Evolutionary conservation across 1,140 invertebrate species (phyloP).

Genomic region (Drosophila guanche): DNA sequence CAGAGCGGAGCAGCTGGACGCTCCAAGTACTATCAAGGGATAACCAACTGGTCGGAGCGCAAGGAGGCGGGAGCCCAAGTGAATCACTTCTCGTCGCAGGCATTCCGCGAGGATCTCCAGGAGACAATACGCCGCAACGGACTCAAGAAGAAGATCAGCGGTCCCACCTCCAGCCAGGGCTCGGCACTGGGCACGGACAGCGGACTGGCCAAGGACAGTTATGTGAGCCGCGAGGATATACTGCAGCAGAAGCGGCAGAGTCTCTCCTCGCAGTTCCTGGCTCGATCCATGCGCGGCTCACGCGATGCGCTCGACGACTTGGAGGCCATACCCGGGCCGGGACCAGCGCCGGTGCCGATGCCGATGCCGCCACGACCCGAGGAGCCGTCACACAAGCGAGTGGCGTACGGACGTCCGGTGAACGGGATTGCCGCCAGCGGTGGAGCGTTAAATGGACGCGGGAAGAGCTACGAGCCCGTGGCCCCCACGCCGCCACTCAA

Average conservation of each 20-base stretch:
- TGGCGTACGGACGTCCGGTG: constrained; percentile 54
- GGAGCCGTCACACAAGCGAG: constrained; percentile 52
- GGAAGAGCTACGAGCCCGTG: constrained; percentile 53
- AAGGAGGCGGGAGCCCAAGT: constrained; percentile 78
- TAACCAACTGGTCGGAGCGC: constrained; percentile 90
- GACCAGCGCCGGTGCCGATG: not conserved
- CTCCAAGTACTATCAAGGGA: constrained; percentile 88
- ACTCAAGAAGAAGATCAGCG: constrained; percentile 54
- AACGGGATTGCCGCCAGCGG: constrained; percentile 3
- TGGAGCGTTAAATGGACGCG: constrained; percentile 38
- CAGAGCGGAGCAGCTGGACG: constrained; percentile 30
- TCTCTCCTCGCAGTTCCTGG: constrained; percentile 74
- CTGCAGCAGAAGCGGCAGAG: constrained; percentile 80
- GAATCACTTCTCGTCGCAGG: constrained; percentile 78
- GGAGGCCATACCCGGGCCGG: constrained; percentile 56
- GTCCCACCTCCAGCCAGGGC: constrained; percentile 17
- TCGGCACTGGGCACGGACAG: not conserved
- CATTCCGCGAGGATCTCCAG: constrained; percentile 81
- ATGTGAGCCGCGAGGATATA: constrained; percentile 79
- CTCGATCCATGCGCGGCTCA: constrained; percentile 68
- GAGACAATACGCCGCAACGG: constrained; percentile 79
- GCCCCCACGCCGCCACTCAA: not conserved
- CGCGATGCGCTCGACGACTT: constrained; percentile 67
- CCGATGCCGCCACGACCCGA: constrained; percentile 25
- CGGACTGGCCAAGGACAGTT: constrained; percentile 54